Conservation (phyloP, 2,113 vertebrate genomes). For the Chaenocephalus aceratus region DNA sequence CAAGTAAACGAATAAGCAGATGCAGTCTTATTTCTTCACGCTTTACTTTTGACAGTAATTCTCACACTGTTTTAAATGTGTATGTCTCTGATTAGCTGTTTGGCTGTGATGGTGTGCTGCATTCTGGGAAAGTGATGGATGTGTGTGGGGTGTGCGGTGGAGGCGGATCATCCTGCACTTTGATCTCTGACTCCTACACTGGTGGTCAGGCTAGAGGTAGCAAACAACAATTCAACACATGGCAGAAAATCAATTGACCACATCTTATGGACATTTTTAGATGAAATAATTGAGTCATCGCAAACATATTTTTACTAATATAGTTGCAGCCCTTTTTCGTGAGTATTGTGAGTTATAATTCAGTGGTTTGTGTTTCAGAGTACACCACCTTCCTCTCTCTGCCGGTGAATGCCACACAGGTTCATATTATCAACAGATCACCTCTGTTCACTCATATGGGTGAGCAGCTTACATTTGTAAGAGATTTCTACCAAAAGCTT, state of each 20-base stretch:
- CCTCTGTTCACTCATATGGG: slow-evolving; percentile 96
- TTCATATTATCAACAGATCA: slow-evolving; percentile 86
- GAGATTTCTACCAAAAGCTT: background rate
- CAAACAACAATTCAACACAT: background rate
- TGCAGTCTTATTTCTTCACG: background rate
- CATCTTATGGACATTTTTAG: too few species aligned
- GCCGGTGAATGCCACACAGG: slow-evolving; percentile 84
- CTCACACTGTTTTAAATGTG: background rate
- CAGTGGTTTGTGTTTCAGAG: slow-evolving; percentile 78
- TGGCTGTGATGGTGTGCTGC: slow-evolving; percentile 92
- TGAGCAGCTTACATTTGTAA: slow-evolving; percentile 69
- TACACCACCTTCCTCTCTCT: slow-evolving; percentile 91
- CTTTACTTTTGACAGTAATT: background rate
- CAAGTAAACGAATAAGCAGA: background rate
- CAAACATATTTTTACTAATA: too few species aligned
- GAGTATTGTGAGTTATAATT: background rate
- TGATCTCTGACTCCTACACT: slow-evolving; percentile 83
- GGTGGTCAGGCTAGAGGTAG: slow-evolving; percentile 89
- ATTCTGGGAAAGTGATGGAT: slow-evolving; percentile 86
- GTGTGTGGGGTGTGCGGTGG: slow-evolving; percentile 91
- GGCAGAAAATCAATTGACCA: background rate
- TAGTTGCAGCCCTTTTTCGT: too few species aligned
- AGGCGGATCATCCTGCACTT: slow-evolving; percentile 86
- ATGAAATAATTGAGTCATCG: background rate
- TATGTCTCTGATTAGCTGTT: slow-evolving; percentile 84